Base-by-base conservation (phyloP, 2,888 invertebrate genomes). In the Malacosoma neustria region DNA sequence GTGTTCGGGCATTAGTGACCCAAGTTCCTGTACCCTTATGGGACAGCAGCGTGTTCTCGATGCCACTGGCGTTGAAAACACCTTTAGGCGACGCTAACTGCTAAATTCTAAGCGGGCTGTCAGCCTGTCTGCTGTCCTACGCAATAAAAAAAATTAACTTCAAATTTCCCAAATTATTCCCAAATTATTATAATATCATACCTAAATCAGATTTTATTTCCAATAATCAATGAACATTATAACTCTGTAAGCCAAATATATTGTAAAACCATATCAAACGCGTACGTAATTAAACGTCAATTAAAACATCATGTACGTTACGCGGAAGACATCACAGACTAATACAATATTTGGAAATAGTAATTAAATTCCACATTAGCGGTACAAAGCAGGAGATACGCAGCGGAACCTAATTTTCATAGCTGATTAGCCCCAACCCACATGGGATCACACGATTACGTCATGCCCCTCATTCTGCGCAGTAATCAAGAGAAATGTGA, bases 371-470 rank as follows among this genome's bases (percentile, higher is more conserved):
- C 77, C 73, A 66, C 61, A 74, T 76, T 74, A 75, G 58, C 72
- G 61, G 72, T 69, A 79, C 74, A 80, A 81, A 81, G 75, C 73
- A 72, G 72, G 72, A 75, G 79, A 82, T 72, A 68, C 64, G 67
- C 56, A 57, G 64, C 76, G 80, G 82, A 81, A 82, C 81, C 81
- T 82, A 81, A 84, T 84, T 84, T 84, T 84, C 82, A 84, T 84
- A 81, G 82, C 77, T 84, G 84, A 84, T 84, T 84, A 84, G 81
- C 68, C 71, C 66, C 66, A 68, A 81, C 79, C 79, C 79, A 71
- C 69, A 67, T 66, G 75, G 73, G 75, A 77, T 76, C 73, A 53
- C 57, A 47, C 61, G 72, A 73, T 80, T 72, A 72, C 68, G 54
- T 52, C 53, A 55, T 48, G 46, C 45, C 43, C 61, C 64, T 47